Evolutionary conservation across 2,797 vertebrate species (phyloP), one percentile per base, ranked within the genome.

Genomic region (Chromis chromis): DNA sequence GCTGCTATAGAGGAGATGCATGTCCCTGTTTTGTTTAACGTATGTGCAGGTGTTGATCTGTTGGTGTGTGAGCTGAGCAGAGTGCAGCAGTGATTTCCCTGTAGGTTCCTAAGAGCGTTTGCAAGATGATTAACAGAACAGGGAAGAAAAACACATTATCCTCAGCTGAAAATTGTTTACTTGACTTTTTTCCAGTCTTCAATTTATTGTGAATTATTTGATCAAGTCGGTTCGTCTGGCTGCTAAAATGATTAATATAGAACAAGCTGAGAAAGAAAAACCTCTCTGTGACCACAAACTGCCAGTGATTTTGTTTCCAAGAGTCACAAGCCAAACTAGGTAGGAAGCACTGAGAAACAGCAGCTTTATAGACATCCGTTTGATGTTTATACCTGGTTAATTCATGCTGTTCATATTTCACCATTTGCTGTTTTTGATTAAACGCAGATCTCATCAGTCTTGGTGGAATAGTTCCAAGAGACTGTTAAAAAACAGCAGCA

Each of bases 11-110:
- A 78, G 31, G 31, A 52, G 53, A 46, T 10, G 0, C 33, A 14
- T 27, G 39, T 25, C 53, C 4, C 22, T 28, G 11, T 74, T 56
- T 59, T 24, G 14, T 27, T 68, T 16, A 64, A 49, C 36, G 55
- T 77, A 55, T 71, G 36, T 50, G 42, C 67, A 60, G 27, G n/a
- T 55, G 60, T 40, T 40, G 4, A 50, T 70, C 53, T 50, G 39
- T 67, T 2, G 62, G 0, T 33, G 27, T 17, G 25, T 70, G n/a
- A n/a, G 44, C 21, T 70, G 40, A 75, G 22, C 16, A 54, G 39
- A 72, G 25, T 62, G 19, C 8, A 57, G 21, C 39, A 10, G 25
- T 25, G 24, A 25, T 59, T 67, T 63, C 33, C 27, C 19, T 7
- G 44, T 59, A 46, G 39, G 24, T n/a, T 72, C 19, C 22, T 22